Evolutionary conservation across 2,888 invertebrate genomes (phyloP), one percentile per base, ranked within the genome.

Genomic region (Scelioninae gen. 1): DNA sequence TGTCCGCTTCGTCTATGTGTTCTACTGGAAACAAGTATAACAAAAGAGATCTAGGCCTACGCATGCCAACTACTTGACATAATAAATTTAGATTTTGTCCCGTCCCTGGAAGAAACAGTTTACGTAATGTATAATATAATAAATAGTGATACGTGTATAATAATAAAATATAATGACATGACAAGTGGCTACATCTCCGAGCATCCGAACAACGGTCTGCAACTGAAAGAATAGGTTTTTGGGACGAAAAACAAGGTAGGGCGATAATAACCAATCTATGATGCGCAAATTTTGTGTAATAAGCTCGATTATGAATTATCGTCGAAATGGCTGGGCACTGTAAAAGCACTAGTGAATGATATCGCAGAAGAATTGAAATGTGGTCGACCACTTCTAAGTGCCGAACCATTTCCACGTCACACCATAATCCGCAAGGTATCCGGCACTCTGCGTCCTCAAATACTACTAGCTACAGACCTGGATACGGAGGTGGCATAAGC

Each of bases 401-500:
- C 68, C 69, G 66, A 83, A 40, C 80, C 80, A 71, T 80, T 83
- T 76, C 72, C 43, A 71, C 71, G 53, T 65, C 65, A 74, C 60
- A 56, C 56, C 66, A 63, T 60, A 56, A 78, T 76, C 76, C 72
- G 74, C 81, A 34, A 75, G 68, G 81, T 78, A 78, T 85, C 84
- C 83, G 49, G 84, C 81, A 91, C 85, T 87, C 86, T 90, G 89
- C 88, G 88, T 85, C 83, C 85, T 86, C 86, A 87, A 87, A 91
- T 90, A 91, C 90, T 91, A 90, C 91, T 90, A 92, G 89, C 90
- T 92, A 92, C 92, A 92, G 91, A 92, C 92, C 92, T 92, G 91
- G 89, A 87, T 92, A 91, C 89, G 90, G 89, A 89, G 91, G 89
- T 89, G 92, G 91, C 89, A 92, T 91, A 87, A 91, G 90, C 91